Base-by-base conservation (phyloP, 2,888 invertebrate species). In the Drosophila emarginata region DNA sequence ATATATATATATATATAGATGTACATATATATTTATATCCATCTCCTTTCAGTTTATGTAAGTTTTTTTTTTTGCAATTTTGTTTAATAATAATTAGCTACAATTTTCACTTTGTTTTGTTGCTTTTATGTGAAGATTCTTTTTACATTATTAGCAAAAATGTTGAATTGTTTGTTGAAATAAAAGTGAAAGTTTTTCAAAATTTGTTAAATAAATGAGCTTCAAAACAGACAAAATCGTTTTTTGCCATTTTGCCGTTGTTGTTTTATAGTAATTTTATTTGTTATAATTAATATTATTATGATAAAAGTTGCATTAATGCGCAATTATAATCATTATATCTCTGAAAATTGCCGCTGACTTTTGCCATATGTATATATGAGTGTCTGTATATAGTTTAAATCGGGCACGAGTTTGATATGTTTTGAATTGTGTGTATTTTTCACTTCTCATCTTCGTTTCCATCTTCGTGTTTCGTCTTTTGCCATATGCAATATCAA, bases 341-440 rank as follows among this genome's bases (percentile, higher is more conserved):
- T 51, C 65, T 52, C 70, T 80, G 72, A 88, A 87, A 88, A 79
- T 77, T 86, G 64, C 72, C 72, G 72, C 77, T 70, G 50, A 60
- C 71, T 66, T 61, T 65, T 61, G 72, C 60, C 57, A 59, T 66
- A 54, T 67, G 14, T 67, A 59, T 64, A 66, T 77, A 73, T 85
- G 53, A 72, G 45, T 77, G 60, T 76, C 72, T 78, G 79, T 79
- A 75, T 80, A 80, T 77, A 77, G 65, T 77, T 81, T 68, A 68
- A 79, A 64, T 74, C 91, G 92, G 92, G 92, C 92, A 92, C 92
- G 89, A 91, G 89, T 88, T 91, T 92, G 92, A 92, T 92, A 92
- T 92, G 92, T 91, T 91, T 92, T 90, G 89, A 91, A 90, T 81
- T 81, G 80, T 68, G 66, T 66, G 40, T 67, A 54, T 54, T 62